Evolutionary conservation across 2,797 vertebrate species (phyloP), one percentile per base, ranked within the genome.

Genomic region (Kryptolebias ocellatus): DNA sequence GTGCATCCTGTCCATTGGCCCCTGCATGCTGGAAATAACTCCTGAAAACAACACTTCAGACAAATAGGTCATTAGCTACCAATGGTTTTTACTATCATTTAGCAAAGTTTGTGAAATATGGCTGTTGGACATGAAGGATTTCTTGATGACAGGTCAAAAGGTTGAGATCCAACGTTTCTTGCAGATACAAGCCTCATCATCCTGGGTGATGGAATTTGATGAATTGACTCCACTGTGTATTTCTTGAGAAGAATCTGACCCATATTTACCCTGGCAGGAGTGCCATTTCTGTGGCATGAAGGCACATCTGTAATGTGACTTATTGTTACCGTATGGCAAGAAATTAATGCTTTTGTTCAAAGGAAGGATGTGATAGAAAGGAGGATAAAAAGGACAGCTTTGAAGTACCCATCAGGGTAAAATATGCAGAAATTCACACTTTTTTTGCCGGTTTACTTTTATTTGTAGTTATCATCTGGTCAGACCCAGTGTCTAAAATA

Each of bases 281-380:
- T 15, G 31, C 34, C 53, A 34, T 62, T 31, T 71, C 4, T 4
- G 24, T 57, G 44, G 31, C 60, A 60, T 62, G 15, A 55, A 62
- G 51, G 31, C 71, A 69, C 59, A 67, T 83, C 55, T 75, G 24
- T 52, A 12, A 64, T 24, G 9, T 53, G 39, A 62, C 45, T 73
- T 42, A 73, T 69, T 70, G 72, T 61, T 67, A 54, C 51, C 73
- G 83, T 74, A 76, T 78, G 74, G 70, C 4, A 53, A 42, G 49
- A 73, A 72, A 66, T 17, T 20, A 39, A 15, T 2, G 0, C 51
- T 74, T 39, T 60, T 66, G 44, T 68, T 47, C 53, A 67, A 39
- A 57, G 55, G 20, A 54, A 14, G 34, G 34, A 46, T 59, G 28
- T 17, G 29, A 74, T 57, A 53, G 56, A 70, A 55, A 50, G 39